Evolutionary conservation across 2,113 vertebrate genomes (phyloP), one percentile per base, ranked within the genome.

Genomic region (Nothobranchius kuhntae): DNA sequence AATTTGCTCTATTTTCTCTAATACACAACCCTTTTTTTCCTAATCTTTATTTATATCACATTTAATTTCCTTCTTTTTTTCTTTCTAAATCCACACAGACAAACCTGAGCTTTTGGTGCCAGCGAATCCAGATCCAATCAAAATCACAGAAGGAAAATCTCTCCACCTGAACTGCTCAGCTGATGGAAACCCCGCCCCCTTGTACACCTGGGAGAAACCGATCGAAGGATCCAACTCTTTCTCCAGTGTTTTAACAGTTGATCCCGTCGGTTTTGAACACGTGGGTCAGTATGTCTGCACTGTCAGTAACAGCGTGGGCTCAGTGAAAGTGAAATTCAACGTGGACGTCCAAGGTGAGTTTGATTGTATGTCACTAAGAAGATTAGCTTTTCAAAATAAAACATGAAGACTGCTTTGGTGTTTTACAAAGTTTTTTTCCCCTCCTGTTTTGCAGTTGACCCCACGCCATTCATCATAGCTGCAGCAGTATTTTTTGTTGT

Each of bases 161-260:
- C 5, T 89, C 5, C 1, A 30, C 0, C 65, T 90, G 62, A 61
- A 53, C 68, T 90, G 85, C 74, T 21, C 13, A 0, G 46, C 80
- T 4, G 21, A 9, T 1, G 83, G 73, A 46, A 89, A 90, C 70
- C 89, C 87, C 13, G 0, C 1, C 0, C 83, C 89, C 7, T 52
- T 13, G 0, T 89, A 86, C 68, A 13, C 0, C 45, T 90, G 89
- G 87, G 71, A 4, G 0, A 0, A 0, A 3, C 78, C 73, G 1
- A 4, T 0, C 2, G 0, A 0, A 0, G 1, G 0, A 0, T 0
- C 0, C 1, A 40, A 8, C 44, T 2, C 10, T 10, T 1, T 11
- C 12, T 1, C 2, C 38, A 55, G 36, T 0, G 0, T 44, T 14
- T 13, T 76, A 44, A 61, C 0, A 1, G 44, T 86, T 6, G 13